Evolutionary conservation across 2,888 invertebrate genomes (phyloP), one percentile per base, ranked within the genome.

Genomic region (Diachrysia chrysitis): DNA sequence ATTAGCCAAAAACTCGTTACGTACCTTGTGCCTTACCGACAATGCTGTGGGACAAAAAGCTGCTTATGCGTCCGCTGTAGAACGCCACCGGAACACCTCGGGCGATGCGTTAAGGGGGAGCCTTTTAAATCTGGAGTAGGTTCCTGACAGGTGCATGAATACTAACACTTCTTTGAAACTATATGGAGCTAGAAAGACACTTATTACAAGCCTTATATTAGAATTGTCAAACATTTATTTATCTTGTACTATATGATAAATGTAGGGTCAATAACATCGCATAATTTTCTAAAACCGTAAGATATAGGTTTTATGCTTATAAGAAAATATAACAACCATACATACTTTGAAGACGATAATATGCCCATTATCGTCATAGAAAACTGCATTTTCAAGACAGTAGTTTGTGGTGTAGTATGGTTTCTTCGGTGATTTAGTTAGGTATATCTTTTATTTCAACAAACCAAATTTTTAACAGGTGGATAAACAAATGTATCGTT

Each of bases 1-100:
- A 92, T 94, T 94, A 94, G 85, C 92, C 89, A 86, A 93, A 92
- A 91, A 83, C 82, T 83, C 71, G 78, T 81, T 87, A 81, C 83
- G 79, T 81, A 80, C 81, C 85, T 92, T 80, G 87, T 92, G 89
- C 84, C 78, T 82, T 91, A 90, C 91, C 89, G 88, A 84, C 89
- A 83, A 77, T 69, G 63, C 55, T 66, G 78, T 51, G 35, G 35
- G 74, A 84, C 91, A 95, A 95, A 95, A 95, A 95, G 90, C 89
- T 82, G 89, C 86, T 83, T 84, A 84, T 84, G 88, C 88, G 85
- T 95, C 95, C 95, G n/a, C n/a, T 82, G 71, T 68, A 68, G 78
- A 78, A 69, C 78, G 78, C 72, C 84, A 76, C 85, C 90, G 90
- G 89, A 91, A 91, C 85, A 89, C 88, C 88, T 85, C 86, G 56